Evolutionary conservation across 64 coral and sea anemone species (phyloP), one percentile per base, ranked within the genome.

Genomic region (Stichodactyla mertensii): DNA sequence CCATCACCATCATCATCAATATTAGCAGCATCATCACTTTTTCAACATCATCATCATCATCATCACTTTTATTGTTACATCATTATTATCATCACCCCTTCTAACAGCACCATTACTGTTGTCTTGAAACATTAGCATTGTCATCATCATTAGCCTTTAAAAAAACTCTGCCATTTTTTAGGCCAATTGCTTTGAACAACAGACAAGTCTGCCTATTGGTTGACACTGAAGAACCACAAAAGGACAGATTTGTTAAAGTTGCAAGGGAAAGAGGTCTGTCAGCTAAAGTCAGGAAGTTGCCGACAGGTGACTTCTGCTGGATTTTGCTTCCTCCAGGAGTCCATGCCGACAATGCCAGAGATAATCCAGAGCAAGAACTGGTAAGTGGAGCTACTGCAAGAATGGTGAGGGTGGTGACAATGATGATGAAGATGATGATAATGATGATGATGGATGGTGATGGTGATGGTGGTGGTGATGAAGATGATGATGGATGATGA

Each of bases 291-390:
- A 85, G 88, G 12, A 90, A 77, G n/a, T 67, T 90, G 2, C 88
- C 88, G 28, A 83, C 53, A 9, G 88, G 88, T 5, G 88, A 90
- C 54, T 90, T 90, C 52, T 71, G 83, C 10, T 90, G 88, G 88
- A 58, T 90, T 19, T 24, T 90, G 16, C 88, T 90, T 4, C 88
- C 88, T 14, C 82, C 82, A 57, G 88, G 82, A 52, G 88, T 31
- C 7, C 71, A 77, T 14, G 81, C 67, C n/a, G 58, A 89, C 20
- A 82, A 77, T 62, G 45, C 66, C 60, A 90, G 69, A 24, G 88
- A 90, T 15, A 85, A 78, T 16, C 88, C 88, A 59, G 88, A 85
- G 12, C 83, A 90, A 67, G 88, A 90, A 85, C 31, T 90, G 88
- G 88, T 90, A 52, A 15, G 88, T 85, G 20, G 28, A 83, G 10